Conservation (phyloP, 2,113 vertebrate genomes). For the Grallaria varia region DNA sequence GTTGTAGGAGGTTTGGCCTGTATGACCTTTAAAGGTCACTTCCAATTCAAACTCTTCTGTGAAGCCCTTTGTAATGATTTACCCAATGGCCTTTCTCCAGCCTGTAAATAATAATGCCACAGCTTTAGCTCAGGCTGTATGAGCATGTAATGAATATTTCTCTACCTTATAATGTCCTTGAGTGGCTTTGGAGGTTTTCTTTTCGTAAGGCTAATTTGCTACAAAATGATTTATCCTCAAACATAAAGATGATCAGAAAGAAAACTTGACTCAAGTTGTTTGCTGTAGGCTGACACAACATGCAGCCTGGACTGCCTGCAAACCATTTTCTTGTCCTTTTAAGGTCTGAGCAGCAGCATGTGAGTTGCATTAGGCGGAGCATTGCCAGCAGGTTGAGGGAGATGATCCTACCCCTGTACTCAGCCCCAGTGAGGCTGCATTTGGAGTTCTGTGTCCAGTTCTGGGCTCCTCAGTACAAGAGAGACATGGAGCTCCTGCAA, state of each 20-base stretch:
- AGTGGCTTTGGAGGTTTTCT: not conserved
- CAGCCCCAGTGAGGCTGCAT: not conserved
- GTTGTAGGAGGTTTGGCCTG: not conserved
- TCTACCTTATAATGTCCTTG: not conserved
- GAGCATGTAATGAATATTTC: not conserved
- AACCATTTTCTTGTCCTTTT: not conserved
- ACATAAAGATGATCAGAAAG: not conserved
- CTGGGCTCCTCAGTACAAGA: not conserved
- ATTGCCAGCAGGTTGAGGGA: not conserved
- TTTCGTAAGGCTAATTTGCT: not conserved
- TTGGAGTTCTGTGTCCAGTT: not conserved
- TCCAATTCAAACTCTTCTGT: not conserved
- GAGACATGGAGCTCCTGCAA: not conserved
- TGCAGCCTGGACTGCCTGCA: not conserved
- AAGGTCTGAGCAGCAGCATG: not conserved
- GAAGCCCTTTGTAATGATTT: conserved; percentile 9
- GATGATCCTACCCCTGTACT: not conserved
- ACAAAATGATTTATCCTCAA: not conserved
- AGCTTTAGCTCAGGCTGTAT: not conserved
- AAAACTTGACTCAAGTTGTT: not conserved
- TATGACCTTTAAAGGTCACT: not conserved
- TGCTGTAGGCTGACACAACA: not conserved
- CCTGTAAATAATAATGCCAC: not conserved
- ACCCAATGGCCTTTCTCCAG: conserved; percentile 22
- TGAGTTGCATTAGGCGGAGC: not conserved